phyloP scores from a whole-genome alignment of 2,888 invertebrate species.

The Nymphalis urticae region DNA sequence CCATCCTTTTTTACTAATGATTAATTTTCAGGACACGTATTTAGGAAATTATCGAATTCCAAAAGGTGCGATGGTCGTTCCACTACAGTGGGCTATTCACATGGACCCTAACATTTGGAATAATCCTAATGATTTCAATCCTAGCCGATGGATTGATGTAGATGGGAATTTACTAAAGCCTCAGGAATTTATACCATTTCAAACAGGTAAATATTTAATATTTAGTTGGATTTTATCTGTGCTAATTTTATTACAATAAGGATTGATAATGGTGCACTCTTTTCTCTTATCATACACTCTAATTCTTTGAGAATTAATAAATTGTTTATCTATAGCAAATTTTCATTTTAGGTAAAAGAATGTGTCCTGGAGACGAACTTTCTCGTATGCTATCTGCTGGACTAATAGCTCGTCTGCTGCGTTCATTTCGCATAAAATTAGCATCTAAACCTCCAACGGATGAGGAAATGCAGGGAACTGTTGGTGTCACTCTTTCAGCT shows the following conservation, averaged over 20 bases:
- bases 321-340: background rate
- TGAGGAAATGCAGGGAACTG: conserved; percentile 84
- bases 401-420: conserved; percentile 85
- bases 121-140: conserved; percentile 85
- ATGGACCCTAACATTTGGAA: conserved; percentile 86
- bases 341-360: conserved; percentile 85
- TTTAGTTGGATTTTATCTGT: background rate
- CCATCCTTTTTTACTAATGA: too few relatives aligned
- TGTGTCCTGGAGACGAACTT: conserved; percentile 92
- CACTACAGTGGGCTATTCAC: conserved; percentile 91
- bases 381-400: conserved; percentile 87
- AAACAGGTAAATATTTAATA: conserved; percentile 82
- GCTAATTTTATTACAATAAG: too few relatives aligned
- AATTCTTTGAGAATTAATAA: too few relatives aligned
- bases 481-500: conserved; percentile 89
- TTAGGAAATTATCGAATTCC: conserved; percentile 85
- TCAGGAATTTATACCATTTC: conserved; percentile 90
- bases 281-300: too few relatives aligned
- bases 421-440: conserved; percentile 83
- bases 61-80: conserved; percentile 87
- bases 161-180: conserved; percentile 84
- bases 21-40: conserved; percentile 72
- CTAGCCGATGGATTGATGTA: conserved; percentile 85
- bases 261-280: too few relatives aligned
- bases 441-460: conserved; percentile 64